Evolutionary conservation across 1,140 invertebrate genomes (phyloP), one percentile per base, ranked within the genome.

Genomic region (Oedothorax gibbosus): DNA sequence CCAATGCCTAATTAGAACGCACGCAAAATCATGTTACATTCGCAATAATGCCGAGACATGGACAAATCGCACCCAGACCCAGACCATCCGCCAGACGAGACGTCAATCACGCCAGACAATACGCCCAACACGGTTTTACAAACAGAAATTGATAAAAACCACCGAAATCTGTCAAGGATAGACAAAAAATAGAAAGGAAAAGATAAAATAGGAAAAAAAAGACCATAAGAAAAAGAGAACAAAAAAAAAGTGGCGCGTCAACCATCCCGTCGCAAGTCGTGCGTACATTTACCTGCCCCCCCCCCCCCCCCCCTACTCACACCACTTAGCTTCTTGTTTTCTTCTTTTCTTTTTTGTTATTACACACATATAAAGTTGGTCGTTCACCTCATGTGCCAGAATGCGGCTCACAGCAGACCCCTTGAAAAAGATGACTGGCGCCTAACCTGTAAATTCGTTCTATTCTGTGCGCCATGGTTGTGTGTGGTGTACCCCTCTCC

Each of bases 341-440:
- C 68, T 75, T 15, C n/a, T 14, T 49, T 75, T 21, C 21, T 35
- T 75, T 73, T 60, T 75, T 75, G 35, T 75, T 75, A 35, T 75
- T 75, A 56, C 35, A 57, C 53, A 57, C 20, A 57, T 21, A 75
- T 54, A 75, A 75, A 75, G 18, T 75, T 75, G 72, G 72, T 57
- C 72, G 12, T 75, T 75, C 72, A 75, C 72, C 72, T 51, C 54
- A 12, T 60, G 35, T 35, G 12, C 20, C 72, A 51, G 54, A 60
- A 75, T 57, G 54, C 53, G 49, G n/a, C 60, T 53, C 49, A 49
- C 60, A 56, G 54, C 72, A 75, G 72, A 35, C 54, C 35, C 14
- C 68, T 53, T 18, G 18, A 62, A 62, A n/a, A 75, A 54, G 72
- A 75, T 49, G 53, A 35, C 72, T 75, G 72, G 72, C 72, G 72